These are phyloP conservation scores for Arvicanthis niloticus DNA, from an alignment of 2,113 vertebrate species.

Conservation along the genomic window DNA sequence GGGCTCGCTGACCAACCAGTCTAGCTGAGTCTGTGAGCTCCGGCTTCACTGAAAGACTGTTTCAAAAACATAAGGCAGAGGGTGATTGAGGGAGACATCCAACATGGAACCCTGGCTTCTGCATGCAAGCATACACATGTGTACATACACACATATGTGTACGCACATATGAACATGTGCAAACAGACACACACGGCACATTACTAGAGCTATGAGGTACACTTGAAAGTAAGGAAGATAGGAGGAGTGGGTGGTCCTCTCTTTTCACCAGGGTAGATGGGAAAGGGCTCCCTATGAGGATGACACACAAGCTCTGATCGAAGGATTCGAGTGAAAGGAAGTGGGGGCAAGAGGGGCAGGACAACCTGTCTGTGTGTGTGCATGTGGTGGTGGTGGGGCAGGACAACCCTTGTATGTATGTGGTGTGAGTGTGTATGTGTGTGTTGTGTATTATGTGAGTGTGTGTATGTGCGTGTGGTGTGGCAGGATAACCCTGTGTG, in stretches of 20 bases:
- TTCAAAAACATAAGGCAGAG: neutral
- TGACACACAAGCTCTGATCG: neutral
- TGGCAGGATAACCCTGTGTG: neutral
- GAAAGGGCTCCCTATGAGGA: neutral
- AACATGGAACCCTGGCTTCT: neutral
- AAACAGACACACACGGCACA: neutral
- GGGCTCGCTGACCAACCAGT: neutral
- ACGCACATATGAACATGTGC: neutral
- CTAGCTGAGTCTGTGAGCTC: neutral
- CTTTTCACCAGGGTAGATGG: rapidly evolving
- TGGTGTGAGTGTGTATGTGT: too few species aligned
- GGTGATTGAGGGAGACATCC: too few species aligned
- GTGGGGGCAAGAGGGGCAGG: too few species aligned
- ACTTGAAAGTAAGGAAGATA: neutral
- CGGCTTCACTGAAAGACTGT: neutral
- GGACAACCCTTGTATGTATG: too few species aligned
- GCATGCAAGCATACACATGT: neutral
- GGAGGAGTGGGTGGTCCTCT: neutral
- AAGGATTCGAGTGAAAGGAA: neutral
- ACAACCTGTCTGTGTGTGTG: neutral
- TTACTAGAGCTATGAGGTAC: neutral
- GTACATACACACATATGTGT: neutral
- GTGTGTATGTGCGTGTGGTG: too few species aligned
- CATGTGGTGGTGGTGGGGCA: neutral
- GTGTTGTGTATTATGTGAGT: too few species aligned